Evolutionary conservation across 2,797 vertebrate species (phyloP).

Genomic region (Sylvia borin): DNA sequence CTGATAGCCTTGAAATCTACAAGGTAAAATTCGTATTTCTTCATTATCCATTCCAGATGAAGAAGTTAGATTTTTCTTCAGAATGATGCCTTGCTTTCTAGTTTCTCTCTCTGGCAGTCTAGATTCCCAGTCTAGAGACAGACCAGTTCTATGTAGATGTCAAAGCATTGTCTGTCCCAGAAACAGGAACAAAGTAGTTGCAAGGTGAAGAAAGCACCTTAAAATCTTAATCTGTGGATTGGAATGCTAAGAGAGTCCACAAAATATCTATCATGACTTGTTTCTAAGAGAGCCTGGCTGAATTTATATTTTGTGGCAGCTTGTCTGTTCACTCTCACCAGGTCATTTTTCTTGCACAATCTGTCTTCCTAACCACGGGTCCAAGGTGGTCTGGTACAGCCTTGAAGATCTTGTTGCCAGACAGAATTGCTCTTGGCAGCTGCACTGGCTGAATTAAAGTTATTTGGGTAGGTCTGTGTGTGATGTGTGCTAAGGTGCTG

Average conservation of each 20-base stretch:
- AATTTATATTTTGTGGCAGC: not conserved
- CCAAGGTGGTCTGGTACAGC: not conserved
- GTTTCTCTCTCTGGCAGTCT: not conserved
- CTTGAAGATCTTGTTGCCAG: not conserved
- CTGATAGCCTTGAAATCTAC: not conserved
- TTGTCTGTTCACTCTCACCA: not conserved
- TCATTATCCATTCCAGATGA: not conserved
- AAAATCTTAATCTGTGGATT: not conserved
- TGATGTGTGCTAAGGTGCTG: not conserved
- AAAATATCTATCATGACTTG: not conserved
- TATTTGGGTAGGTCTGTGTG: not conserved
- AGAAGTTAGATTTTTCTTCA: not conserved
- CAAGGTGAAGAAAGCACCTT: not conserved
- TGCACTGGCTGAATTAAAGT: not conserved
- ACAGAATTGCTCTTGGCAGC: not conserved
- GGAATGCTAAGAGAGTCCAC: not conserved
- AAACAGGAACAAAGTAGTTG: not conserved
- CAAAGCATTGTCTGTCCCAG: not conserved
- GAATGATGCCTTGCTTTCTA: not conserved
- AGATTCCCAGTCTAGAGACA: not conserved
- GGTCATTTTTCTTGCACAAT: not conserved
- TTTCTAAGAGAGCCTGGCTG: not conserved
- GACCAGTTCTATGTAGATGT: not conserved
- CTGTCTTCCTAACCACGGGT: not conserved
- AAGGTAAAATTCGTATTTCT: not conserved